Evolutionary conservation across 1,140 invertebrate genomes (phyloP), one percentile per base, ranked within the genome.

Genomic region (Solen grandis): DNA sequence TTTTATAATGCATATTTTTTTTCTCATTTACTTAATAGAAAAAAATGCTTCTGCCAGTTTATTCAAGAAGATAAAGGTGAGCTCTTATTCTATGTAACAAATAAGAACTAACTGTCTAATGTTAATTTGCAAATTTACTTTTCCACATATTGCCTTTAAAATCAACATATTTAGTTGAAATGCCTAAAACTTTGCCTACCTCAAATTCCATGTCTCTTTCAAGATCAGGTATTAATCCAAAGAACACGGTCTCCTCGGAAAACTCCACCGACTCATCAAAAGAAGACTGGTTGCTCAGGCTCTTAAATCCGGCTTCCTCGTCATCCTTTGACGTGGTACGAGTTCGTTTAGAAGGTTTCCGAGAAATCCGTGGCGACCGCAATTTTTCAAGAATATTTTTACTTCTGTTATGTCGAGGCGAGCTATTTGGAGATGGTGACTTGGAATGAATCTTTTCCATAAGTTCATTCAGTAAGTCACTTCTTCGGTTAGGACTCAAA

Each of bases 141-240:
- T n/a, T n/a, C n/a, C n/a, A n/a, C n/a, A n/a, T n/a, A n/a, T n/a
- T n/a, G n/a, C n/a, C n/a, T n/a, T n/a, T n/a, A n/a, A n/a, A n/a
- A n/a, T n/a, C n/a, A n/a, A n/a, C n/a, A n/a, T n/a, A n/a, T n/a
- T n/a, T n/a, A n/a, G n/a, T n/a, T n/a, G n/a, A n/a, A n/a, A n/a
- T n/a, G n/a, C n/a, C n/a, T n/a, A n/a, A n/a, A n/a, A n/a, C n/a
- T n/a, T n/a, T 46, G 41, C 65, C 33, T 59, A 79, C 77, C 77
- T 79, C 77, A 79, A 79, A 79, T 50, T 80, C 77, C 10, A 31
- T 33, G 25, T 80, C 77, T 29, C 27, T 80, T 14, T 63, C 25
- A 16, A 63, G 36, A 52, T 72, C 68, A 19, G 41, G 19, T 46
- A 52, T 13, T 33, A 80, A 29, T 8, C 41, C 77, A 54, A 80